phyloP scores from a whole-genome alignment of 2,113 vertebrate genomes.

The Nibea coibor region DNA sequence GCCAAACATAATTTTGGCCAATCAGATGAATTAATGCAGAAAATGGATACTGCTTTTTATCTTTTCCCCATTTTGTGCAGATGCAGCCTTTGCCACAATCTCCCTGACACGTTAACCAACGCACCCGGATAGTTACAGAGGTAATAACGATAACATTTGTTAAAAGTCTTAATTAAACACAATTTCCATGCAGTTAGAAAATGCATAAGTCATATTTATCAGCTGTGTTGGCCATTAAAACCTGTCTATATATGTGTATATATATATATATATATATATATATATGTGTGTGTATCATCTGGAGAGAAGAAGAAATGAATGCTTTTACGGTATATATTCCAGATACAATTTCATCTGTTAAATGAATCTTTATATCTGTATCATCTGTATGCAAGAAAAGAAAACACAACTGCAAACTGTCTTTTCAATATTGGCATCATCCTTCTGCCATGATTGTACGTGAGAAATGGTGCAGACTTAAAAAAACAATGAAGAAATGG shows the following conservation, averaged over 20 bases:
- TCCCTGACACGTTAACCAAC: conserved; percentile 29
- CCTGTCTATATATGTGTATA: neutral
- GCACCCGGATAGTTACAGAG: conserved; percentile 19
- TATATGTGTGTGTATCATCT: neutral
- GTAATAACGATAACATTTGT: conserved; percentile 17
- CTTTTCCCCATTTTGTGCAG: conserved; percentile 24
- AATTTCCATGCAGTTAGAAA: conserved; percentile 52
- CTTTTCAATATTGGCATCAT: neutral
- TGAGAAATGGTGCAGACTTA: neutral
- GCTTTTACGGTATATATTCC: conserved; percentile 27
- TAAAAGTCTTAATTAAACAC: conserved; percentile 22
- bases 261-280: neutral
- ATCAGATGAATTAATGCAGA: neutral
- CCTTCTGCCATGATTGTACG: neutral
- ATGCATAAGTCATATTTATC: conserved; percentile 43
- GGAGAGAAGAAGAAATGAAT: conserved; percentile 8
- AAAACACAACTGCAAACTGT: neutral
- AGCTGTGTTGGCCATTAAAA: conserved; percentile 33
- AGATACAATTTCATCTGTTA: neutral
- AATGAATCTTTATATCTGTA: neutral
- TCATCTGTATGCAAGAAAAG: neutral
- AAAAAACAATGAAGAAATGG: neutral
- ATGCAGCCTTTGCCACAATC: conserved; percentile 33
- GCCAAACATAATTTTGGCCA: neutral
- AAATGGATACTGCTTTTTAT: neutral